Evolutionary conservation across 2,797 vertebrate species (phyloP), one percentile per base, ranked within the genome.

Genomic region (Diplodus sargus): DNA sequence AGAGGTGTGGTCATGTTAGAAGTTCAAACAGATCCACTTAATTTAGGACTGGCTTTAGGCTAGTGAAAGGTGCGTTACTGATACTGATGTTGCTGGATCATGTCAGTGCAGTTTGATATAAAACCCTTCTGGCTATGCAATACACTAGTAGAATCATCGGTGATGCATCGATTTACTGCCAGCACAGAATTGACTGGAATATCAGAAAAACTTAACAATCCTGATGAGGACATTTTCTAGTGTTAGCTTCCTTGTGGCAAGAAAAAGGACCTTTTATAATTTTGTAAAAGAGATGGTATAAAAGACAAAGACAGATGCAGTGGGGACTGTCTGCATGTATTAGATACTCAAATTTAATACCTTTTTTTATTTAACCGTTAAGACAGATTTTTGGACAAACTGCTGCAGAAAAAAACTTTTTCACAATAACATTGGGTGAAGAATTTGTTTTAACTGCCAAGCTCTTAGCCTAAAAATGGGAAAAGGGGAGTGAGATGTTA

Each of bases 61-160:
- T 1, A 57, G 60, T 79, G 39, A 70, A 79, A 80, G 81, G 66
- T 77, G 78, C 61, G 80, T 74, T 57, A 54, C 17, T 73, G 81
- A 79, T 49, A 70, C 17, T n/a, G 30, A 39, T 47, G 70, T 60
- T 81, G 82, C 65, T 62, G 48, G 59, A 77, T 81, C 76, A 81
- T 74, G 78, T 74, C 59, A 25, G 20, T 28, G 42, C 48, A 1
- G 17, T 59, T 79, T 51, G 6, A 63, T 56, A 25, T 39, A 18
- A 64, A 81, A 56, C 4, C 51, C 60, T 30, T 59, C 12, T 1
- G 39, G 70, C 30, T n/a, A 48, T 22, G 20, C 22, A 62, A 71
- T 79, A 11, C 14, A 42, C 73, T 5, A 7, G 54, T 0, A 30
- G 30, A 59, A 52, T 81, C 52, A 77, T 48, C 22, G 1, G 13